Percentiles rank a stretch among this genome's conserved stretches.
These are phyloP conservation scores for Julus scanicus DNA, from an alignment of 2,888 invertebrate genomes.

Conservation along the genomic window DNA sequence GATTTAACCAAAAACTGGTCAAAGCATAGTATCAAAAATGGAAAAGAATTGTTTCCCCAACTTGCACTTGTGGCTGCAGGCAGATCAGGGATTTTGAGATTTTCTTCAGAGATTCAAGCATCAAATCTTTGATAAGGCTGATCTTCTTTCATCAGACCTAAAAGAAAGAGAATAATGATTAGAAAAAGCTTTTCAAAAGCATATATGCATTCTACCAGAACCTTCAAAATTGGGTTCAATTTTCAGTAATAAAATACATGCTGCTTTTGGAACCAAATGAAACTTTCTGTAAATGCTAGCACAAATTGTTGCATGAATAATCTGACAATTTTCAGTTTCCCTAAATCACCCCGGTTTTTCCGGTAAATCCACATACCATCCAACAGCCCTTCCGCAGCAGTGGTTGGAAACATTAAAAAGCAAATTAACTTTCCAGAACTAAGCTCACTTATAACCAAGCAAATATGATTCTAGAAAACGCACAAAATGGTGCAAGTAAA, in stretches of 20 bases:
- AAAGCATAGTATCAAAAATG: conserved; percentile 27
- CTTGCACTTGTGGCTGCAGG: neutral
- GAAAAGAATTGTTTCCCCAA: conserved; percentile 6
- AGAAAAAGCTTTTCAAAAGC: neutral
- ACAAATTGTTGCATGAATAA: neutral
- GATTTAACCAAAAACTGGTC: neutral
- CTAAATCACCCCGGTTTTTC: neutral
- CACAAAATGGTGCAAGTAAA: neutral
- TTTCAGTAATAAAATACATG: too few relatives aligned
- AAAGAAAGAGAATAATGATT: neutral
- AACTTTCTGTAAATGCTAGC: neutral
- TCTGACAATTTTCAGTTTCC: neutral
- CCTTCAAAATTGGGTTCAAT: too few relatives aligned
- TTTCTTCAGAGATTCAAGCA: conserved; percentile 49
- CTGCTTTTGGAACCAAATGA: too few relatives aligned
- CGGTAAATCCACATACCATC: conserved; percentile 43
- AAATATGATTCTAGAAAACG: neutral
- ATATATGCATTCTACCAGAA: too few relatives aligned
- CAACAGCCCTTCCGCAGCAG: conserved; percentile 50
- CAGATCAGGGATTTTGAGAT: neutral
- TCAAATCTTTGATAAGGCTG: conserved; percentile 56
- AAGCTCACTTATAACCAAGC: neutral
- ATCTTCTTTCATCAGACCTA: conserved; percentile 56
- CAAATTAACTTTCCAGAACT: neutral
- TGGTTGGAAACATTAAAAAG: conserved; percentile 48